These are phyloP conservation scores for Therioaphis trifolii DNA, from an alignment of 2,888 invertebrate species.

Conservation along the genomic window DNA sequence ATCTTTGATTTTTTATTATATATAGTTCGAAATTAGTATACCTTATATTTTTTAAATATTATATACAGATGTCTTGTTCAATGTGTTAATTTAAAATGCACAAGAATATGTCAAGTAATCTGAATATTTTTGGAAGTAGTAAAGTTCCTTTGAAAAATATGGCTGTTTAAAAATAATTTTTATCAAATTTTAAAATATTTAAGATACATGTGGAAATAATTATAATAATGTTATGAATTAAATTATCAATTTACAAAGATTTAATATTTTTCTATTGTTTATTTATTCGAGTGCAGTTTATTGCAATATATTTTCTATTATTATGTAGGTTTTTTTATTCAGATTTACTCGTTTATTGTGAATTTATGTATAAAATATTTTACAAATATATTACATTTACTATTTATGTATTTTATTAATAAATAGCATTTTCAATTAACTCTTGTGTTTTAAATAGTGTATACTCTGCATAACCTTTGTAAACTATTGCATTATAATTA, in stretches of 20 bases:
- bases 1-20: conserved; percentile 6
- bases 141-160: not conserved
- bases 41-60: conserved; percentile 27
- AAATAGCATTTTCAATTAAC: conserved; percentile 9
- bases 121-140: not conserved
- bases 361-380: conserved; percentile 19
- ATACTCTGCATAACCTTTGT: not conserved
- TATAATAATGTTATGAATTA: not conserved
- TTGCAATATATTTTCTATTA: not conserved
- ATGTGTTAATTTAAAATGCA: conserved; percentile 19
- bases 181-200: not conserved
- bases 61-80: conserved; percentile 35
- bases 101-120: conserved; percentile 7
- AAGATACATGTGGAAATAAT: not conserved
- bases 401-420: conserved; percentile 34
- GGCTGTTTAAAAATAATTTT: not conserved
- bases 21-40: conserved; percentile 44
- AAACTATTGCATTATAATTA: not conserved
- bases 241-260: not conserved
- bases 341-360: not conserved
- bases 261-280: not conserved
- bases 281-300: conserved; percentile 9
- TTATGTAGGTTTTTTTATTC: not conserved
- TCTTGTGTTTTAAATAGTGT: conserved; percentile 30
- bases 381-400: not conserved